These are phyloP conservation scores for Semaprochilodus insignis DNA, from an alignment of 2,797 vertebrate genomes.

Conservation along the genomic window DNA sequence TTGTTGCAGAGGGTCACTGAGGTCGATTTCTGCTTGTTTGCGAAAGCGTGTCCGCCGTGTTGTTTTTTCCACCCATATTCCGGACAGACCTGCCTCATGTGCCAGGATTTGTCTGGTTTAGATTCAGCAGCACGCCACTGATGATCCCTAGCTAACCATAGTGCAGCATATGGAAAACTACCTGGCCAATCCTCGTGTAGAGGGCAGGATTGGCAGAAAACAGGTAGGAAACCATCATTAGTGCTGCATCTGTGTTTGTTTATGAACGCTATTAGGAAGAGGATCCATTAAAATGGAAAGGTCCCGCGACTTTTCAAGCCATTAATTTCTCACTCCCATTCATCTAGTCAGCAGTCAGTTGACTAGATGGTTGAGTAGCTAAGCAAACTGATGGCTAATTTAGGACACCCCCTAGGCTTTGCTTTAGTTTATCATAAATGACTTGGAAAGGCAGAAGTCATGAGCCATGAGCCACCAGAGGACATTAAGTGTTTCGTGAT, in stretches of 20 bases:
- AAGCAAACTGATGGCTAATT: conserved; percentile 74
- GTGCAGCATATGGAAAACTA: not conserved
- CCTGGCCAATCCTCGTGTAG: not conserved
- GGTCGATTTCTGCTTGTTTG: conserved; percentile 62
- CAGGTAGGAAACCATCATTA: conserved; percentile 35
- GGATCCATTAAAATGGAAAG: conserved; percentile 69
- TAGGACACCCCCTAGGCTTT: conserved; percentile 23
- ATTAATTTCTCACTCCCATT: conserved; percentile 73
- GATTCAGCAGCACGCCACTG: not conserved
- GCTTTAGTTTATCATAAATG: conserved; percentile 11
- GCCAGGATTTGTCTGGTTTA: not conserved
- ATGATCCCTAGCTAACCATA: not conserved
- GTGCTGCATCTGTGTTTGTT: conserved; percentile 67
- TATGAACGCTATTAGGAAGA: conserved; percentile 65
- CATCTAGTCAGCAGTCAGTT: conserved; percentile 76
- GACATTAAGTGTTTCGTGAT: conserved; percentile 28
- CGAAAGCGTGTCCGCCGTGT: conserved; percentile 30
- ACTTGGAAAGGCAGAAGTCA: conserved; percentile 7
- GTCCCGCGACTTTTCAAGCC: conserved; percentile 67
- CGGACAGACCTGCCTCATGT: not conserved
- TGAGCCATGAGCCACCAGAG: conserved; percentile 14
- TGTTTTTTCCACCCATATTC: not conserved
- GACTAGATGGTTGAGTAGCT: conserved; percentile 63
- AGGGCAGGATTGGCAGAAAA: not conserved
- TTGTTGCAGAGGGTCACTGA: conserved; percentile 72